Evolutionary conservation across 2,888 invertebrate genomes (phyloP).

Genomic region (Plagodis dolabraria): DNA sequence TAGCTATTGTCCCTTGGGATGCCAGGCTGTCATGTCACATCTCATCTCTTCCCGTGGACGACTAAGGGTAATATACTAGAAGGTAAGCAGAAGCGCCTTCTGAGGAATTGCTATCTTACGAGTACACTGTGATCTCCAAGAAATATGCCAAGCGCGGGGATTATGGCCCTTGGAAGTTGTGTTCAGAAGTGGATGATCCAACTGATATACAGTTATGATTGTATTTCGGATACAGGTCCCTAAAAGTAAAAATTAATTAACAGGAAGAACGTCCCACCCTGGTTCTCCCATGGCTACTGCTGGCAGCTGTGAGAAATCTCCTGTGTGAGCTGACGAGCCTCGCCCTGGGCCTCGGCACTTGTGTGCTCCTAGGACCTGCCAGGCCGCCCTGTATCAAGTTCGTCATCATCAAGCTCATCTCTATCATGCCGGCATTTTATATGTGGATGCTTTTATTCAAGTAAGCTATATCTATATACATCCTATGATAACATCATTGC

Average conservation of each 20-base stretch:
- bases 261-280: conserved; percentile 81
- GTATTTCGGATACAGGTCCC: no score
- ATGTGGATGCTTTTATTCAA: conserved; percentile 77
- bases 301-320: conserved; percentile 76
- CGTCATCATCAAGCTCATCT: conserved; percentile 70
- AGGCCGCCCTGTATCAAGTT: conserved; percentile 78
- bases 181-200: no score
- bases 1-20: no score
- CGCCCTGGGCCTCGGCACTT: conserved; percentile 75
- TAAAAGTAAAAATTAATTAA: not conserved
- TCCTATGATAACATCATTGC: not conserved
- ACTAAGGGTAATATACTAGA: no score
- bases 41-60: no score
- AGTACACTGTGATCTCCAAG: no score
- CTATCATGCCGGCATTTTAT: conserved; percentile 77
- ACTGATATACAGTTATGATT: no score
- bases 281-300: conserved; percentile 80
- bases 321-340: conserved; percentile 75
- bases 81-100: no score
- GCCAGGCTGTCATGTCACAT: no score
- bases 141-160: no score
- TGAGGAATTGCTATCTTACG: no score
- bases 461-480: conserved; percentile 1
- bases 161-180: no score
- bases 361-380: conserved; percentile 73